A percentile compares a stretch with the other conserved stretches of the same genome.
phyloP scores from a whole-genome alignment of 2,888 invertebrate species.

The Platypus cylindrus region DNA sequence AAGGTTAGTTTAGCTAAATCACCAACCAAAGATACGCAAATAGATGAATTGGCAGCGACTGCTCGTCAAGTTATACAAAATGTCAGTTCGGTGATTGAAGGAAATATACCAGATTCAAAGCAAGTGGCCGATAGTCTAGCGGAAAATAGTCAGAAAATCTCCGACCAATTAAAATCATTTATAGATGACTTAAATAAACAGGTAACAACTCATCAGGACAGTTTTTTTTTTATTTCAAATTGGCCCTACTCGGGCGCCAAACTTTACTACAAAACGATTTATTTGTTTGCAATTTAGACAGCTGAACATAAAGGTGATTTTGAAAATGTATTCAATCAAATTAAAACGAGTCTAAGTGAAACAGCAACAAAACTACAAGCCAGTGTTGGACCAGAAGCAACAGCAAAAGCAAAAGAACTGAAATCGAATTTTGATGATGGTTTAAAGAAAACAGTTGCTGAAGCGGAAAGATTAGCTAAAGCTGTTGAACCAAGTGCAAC shows the following conservation, averaged over 20 bases:
- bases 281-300: conserved; percentile 11
- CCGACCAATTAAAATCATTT: conserved; percentile 22
- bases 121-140: conserved; percentile 24
- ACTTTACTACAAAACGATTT: background rate
- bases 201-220: conserved; percentile 23
- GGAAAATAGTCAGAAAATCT: conserved; percentile 26
- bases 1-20: conserved; percentile 17
- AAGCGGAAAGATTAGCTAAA: conserved; percentile 28
- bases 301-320: conserved; percentile 24
- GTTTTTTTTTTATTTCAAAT: too few species aligned
- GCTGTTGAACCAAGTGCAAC: conserved; percentile 28
- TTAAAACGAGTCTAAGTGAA: conserved; percentile 25
- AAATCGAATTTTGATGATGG: conserved; percentile 26
- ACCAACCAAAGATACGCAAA: conserved; percentile 16
- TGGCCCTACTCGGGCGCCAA: too few species aligned
- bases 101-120: conserved; percentile 25
- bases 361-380: conserved; percentile 24
- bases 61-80: conserved; percentile 23
- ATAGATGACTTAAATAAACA: conserved; percentile 26
- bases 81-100: conserved; percentile 21
- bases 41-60: conserved; percentile 21
- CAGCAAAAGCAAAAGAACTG: conserved; percentile 27
- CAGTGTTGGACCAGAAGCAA: conserved; percentile 27
- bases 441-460: conserved; percentile 24
- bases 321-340: conserved; percentile 24